Evolutionary conservation across 2,113 vertebrate species (phyloP), one percentile per base, ranked within the genome.

Genomic region (Misgurnus anguillicaudatus): DNA sequence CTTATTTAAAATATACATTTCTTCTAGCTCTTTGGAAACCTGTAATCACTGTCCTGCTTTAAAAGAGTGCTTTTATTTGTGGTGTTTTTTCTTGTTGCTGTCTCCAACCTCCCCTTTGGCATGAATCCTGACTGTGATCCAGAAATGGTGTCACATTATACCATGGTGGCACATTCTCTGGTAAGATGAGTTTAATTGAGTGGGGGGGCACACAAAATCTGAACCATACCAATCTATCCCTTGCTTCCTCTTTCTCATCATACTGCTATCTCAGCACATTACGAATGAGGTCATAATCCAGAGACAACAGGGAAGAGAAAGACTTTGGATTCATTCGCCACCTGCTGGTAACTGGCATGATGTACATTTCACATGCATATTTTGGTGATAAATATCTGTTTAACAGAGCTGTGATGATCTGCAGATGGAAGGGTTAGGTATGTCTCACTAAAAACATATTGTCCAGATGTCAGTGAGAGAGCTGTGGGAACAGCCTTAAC

Each of bases 181-280:
- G 3, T 1, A 31, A 31, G 24, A 31, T 3, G 2, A 31, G 24
- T 31, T 31, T 1, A 3, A 2, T 31, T 31, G 24, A 31, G 24
- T 31, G 24, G 24, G 3, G 3, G 24, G 24, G 24, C 24, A 31
- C 24, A 31, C 24, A 31, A 31, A 31, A 3, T 31, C 24, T 31
- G 24, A 31, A 31, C 14, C 48, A 51, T 5, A 51, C 48, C 14
- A 51, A 14, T 9, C 51, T 57, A 17, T 57, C n/a, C 53, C 53
- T n/a, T 9, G 17, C 14, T 57, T 9, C 17, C 53, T 57, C 53
- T 57, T 19, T 19, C 16, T 53, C 16, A 53, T 14, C 16, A 16
- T 9, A 24, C 42, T 4, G 6, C 24, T 84, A 89, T 89, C 84
- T 86, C 24, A 85, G 87, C 82, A 70, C 82, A 86, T 82, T 85